phyloP scores from a whole-genome alignment of 2,113 vertebrate species.

The Pycnonotus jocosus region DNA sequence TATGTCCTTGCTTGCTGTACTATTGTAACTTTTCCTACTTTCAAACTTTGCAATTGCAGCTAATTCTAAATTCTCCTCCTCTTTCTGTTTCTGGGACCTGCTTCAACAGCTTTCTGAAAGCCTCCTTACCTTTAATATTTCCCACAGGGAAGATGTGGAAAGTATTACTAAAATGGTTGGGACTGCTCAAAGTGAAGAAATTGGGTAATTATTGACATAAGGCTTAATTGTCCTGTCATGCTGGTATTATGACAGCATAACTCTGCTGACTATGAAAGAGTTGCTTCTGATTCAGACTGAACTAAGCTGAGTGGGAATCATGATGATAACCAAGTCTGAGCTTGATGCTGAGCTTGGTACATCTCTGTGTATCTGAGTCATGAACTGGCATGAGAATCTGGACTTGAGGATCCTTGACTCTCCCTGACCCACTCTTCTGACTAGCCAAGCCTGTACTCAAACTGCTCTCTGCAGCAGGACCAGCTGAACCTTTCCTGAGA shows the following conservation, averaged over 20 bases:
- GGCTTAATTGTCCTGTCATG: constrained; percentile 2
- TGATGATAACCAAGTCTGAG: constrained; percentile 12
- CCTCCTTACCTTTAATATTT: background rate
- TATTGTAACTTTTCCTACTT: background rate
- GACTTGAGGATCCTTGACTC: background rate
- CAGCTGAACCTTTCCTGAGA: background rate
- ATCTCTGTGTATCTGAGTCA: constrained; percentile 15
- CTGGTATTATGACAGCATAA: background rate
- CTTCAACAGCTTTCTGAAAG: background rate
- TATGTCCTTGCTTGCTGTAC: background rate
- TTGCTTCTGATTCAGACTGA: constrained; percentile 49
- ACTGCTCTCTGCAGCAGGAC: background rate
- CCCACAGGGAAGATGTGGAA: background rate
- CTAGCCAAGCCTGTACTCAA: background rate
- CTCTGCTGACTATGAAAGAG: constrained; percentile 29
- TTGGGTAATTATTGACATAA: background rate
- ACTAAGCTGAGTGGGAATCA: background rate
- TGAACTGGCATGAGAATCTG: background rate
- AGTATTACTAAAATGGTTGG: constrained; percentile 35
- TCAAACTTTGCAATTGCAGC: background rate
- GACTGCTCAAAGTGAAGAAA: constrained; percentile 44
- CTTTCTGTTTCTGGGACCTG: background rate
- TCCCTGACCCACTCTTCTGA: background rate
- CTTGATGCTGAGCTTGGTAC: background rate
- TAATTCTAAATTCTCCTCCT: background rate